Evolutionary conservation across 2,113 vertebrate species (phyloP).

Genomic region (Epinephelus fuscoguttatus): DNA sequence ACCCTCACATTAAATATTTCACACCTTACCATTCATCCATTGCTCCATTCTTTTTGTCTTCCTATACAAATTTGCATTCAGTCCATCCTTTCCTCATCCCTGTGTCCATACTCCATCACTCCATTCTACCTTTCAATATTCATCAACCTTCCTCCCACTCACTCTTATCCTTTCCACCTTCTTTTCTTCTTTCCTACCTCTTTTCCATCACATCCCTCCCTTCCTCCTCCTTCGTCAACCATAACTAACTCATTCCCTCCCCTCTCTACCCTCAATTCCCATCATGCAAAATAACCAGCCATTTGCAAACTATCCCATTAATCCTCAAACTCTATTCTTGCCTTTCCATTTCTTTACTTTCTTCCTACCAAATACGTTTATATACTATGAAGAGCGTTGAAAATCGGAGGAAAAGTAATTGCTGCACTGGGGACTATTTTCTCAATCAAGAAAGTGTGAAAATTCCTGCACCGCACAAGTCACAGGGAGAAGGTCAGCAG

Average conservation of each 20-base stretch:
- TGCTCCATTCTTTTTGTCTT: neutral
- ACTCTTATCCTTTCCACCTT: neutral
- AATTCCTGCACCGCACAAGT: neutral
- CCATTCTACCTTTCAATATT: slow-evolving; percentile 11
- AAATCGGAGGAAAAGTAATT: neutral
- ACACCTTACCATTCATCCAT: neutral
- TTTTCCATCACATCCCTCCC: slow-evolving; percentile 10
- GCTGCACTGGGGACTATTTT: neutral
- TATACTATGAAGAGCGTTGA: neutral
- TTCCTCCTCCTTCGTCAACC: neutral
- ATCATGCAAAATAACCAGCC: slow-evolving; percentile 14
- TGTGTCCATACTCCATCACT: neutral
- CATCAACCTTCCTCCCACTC: slow-evolving; percentile 10
- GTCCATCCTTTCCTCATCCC: neutral
- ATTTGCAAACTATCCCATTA: neutral
- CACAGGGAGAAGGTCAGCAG: neutral
- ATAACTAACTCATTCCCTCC: neutral
- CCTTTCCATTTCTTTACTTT: neutral
- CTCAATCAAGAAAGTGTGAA: neutral
- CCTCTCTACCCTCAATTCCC: neutral
- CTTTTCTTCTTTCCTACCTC: neutral
- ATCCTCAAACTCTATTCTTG: slow-evolving; percentile 14
- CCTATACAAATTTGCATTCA: neutral
- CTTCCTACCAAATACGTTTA: neutral
- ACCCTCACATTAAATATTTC: no score